Base-by-base conservation (phyloP, 2,888 invertebrate genomes). In the Brassicogethes aeneus region DNA sequence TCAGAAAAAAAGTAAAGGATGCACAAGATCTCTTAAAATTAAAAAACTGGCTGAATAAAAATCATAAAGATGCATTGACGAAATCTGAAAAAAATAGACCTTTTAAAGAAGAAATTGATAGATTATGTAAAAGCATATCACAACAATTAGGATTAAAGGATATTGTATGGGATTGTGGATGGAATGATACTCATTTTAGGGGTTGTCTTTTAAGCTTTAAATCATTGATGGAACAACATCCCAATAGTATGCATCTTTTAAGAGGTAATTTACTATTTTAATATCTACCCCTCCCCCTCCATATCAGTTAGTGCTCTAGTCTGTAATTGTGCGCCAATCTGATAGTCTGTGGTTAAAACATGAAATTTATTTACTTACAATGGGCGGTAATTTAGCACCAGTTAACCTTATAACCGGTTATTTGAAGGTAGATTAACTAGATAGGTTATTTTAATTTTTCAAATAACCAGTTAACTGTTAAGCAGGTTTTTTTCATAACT, bases 151-250 rank as follows among this genome's bases (percentile, higher is more conserved):
- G 74, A 17, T 59, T 86, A 10, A 70, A 69, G 29, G 75, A 80
- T 47, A 73, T 85, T 2, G 66, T 75, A 15, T 89, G 88, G 75
- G 89, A 89, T 54, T 86, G 84, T 56, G 89, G 89, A 7, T 90
- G 90, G 90, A 88, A 89, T 58, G 80, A 85, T 42, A 82, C 85
- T 53, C 92, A 93, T 61, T 91, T 89, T 57, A 75, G 90, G 54
- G 93, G 92, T n/a, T 91, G 91, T 56, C 70, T 95, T 2, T 82
- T 86, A 57, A 88, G 91, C 47, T 80, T 95, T 33, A 79, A 79
- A 46, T 77, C 85, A 1, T 68, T 94, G 34, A 77, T 81, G 0
- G 72, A 79, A 34, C 83, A 91, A 56, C 86, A 93, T 69, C 74
- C 81, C 1, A 73, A 79, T 38, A 70, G 77, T 44, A 81, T 89